Percentiles rank a stretch among this genome's conserved stretches.
Evolutionary conservation across 2,797 vertebrate species (phyloP).

Genomic region (Aulostomus chinensis): DNA sequence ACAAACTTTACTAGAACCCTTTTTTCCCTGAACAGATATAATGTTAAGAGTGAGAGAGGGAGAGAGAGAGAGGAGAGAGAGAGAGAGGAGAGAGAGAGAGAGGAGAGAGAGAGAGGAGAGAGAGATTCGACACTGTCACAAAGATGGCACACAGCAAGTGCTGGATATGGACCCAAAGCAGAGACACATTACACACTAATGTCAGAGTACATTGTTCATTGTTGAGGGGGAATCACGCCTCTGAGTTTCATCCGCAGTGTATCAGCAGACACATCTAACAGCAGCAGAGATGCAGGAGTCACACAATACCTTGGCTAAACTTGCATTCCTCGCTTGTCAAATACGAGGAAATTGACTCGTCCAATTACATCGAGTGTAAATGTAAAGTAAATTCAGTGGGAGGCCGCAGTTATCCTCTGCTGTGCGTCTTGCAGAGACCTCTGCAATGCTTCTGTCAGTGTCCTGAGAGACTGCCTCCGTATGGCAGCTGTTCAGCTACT

Average conservation of each 20-base stretch:
- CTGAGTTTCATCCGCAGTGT: conserved; percentile 50
- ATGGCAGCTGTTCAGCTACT: conserved; percentile 31
- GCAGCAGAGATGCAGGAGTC: conserved; percentile 43
- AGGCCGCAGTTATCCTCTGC: conserved; percentile 1
- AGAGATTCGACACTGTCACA: too few species aligned
- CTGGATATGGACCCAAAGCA: too few species aligned
- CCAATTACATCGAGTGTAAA: neutral
- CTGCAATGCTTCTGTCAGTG: conserved; percentile 38
- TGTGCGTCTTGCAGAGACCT: conserved; percentile 17
- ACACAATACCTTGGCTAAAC: conserved; percentile 34
- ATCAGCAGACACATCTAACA: conserved; percentile 39
- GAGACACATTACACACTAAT: too few species aligned
- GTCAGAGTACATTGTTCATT: neutral
- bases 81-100: too few species aligned
- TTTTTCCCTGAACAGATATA: too few species aligned
- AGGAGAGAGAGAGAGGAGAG: too few species aligned
- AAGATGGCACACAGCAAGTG: too few species aligned
- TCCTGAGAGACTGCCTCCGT: conserved; percentile 48
- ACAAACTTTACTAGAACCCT: too few species aligned
- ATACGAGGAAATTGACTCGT: neutral
- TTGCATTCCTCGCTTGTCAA: too few species aligned
- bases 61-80: too few species aligned
- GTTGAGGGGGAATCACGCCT: conserved; percentile 8
- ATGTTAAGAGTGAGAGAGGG: too few species aligned
- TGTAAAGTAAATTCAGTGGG: neutral